These are phyloP conservation scores for Stigmatopora argus DNA, from an alignment of 2,113 vertebrate species.

Conservation along the genomic window DNA sequence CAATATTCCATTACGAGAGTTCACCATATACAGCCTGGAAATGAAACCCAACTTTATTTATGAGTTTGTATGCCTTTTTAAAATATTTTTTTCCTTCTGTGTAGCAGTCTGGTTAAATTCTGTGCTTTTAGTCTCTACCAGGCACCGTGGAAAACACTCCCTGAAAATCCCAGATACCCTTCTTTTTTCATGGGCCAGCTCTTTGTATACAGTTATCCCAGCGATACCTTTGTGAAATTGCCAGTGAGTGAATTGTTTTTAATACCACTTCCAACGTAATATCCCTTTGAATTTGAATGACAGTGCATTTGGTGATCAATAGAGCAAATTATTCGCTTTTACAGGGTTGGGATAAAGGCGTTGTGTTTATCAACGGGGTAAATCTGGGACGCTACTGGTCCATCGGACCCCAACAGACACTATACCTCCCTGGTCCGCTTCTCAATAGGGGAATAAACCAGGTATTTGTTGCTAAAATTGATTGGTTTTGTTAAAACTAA, in stretches of 20 bases:
- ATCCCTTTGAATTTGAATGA: background rate
- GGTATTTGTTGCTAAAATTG: slow-evolving; percentile 58
- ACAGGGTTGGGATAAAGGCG: slow-evolving; percentile 93
- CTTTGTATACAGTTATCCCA: slow-evolving; percentile 73
- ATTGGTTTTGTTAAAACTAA: background rate
- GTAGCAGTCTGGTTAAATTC: slow-evolving; percentile 16
- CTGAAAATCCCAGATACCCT: slow-evolving; percentile 71
- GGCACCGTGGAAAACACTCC: slow-evolving; percentile 71
- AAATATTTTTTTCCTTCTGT: slow-evolving; percentile 11
- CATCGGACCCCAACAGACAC: slow-evolving; percentile 86
- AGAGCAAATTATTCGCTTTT: background rate
- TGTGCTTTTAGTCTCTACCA: slow-evolving; percentile 64
- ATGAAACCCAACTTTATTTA: slow-evolving; percentile 73
- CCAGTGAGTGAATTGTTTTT: slow-evolving; percentile 66
- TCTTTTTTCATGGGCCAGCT: slow-evolving; percentile 82
- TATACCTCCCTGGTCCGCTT: slow-evolving; percentile 86
- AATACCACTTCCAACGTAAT: background rate
- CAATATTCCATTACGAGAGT: slow-evolving; percentile 61
- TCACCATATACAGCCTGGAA: slow-evolving; percentile 72
- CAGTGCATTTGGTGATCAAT: background rate
- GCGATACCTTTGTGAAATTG: slow-evolving; percentile 86
- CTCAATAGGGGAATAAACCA: slow-evolving; percentile 81
- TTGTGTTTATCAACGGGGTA: slow-evolving; percentile 83
- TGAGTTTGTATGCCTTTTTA: slow-evolving; percentile 54
- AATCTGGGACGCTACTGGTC: slow-evolving; percentile 94